Base-by-base conservation (phyloP, 2,797 vertebrate genomes). In the Anniella stebbinsi region DNA sequence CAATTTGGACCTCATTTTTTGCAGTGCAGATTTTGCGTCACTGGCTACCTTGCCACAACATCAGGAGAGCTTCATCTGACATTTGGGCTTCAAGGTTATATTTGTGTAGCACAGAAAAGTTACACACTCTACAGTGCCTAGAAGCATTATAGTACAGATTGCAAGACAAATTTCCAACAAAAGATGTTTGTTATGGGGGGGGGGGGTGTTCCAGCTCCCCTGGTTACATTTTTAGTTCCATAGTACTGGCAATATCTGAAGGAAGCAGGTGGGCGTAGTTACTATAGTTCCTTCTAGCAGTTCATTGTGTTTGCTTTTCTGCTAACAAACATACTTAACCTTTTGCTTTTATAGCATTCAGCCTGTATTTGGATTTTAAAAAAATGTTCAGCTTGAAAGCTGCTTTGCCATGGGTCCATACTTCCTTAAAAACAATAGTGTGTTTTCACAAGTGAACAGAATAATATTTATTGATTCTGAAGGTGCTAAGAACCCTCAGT, bases 241-340 rank as follows among this genome's bases (percentile, higher is more conserved):
- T 87, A 89, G 84, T 82, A 21, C 48, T 67, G 81, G 41, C 30
- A 21, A n/a, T 93, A 84, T 81, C 89, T 0, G 10, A 93, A 94
- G 89, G 91, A 91, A 89, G 86, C 80, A 80, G 90, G 85, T 92
- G 93, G 85, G 45, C 38, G 89, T 75, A 1, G 54, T 83, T 89
- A 85, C 80, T 80, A 60, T 88, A 77, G 67, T 87, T 93, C 51
- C 87, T 15, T 23, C 54, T 15, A 23, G n/a, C 48, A 4, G 72
- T 88, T 92, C 80, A 23, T 90, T 92, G 72, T 72, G 92, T 88
- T 87, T 84, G 23, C 13, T 70, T 87, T 92, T 80, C 66, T 48
- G 38, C 72, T 89, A 38, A 60, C n/a, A 84, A 91, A 87, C 63
- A 80, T 8, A 36, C 73, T 89, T 89, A 60, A 60, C 51, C 17